A percentile compares a stretch with the other conserved stretches of the same genome.
These are phyloP conservation scores for Scomberomorus guttatus DNA, from an alignment of 2,797 vertebrate genomes.

Conservation along the genomic window DNA sequence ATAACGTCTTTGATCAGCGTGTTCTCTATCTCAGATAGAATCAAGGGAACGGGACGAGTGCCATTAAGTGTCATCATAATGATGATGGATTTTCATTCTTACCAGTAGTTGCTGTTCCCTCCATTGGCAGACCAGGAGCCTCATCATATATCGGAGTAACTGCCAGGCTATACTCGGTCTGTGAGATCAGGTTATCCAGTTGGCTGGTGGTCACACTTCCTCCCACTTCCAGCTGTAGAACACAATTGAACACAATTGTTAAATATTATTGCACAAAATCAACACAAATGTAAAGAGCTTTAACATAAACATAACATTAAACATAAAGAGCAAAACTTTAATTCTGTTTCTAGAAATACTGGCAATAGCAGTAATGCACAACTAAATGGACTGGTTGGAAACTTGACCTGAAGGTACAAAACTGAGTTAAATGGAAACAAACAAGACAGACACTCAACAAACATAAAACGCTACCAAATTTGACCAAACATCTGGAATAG, in stretches of 20 bases:
- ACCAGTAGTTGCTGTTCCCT: conserved; percentile 91
- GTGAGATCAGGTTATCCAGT: conserved; percentile 92
- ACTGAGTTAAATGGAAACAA: conserved; percentile 50
- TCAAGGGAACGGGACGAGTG: not conserved
- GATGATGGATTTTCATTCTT: conserved; percentile 47
- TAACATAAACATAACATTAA: too few species aligned
- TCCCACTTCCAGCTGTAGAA: conserved; percentile 90
- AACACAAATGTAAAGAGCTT: not conserved
- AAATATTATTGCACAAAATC: conserved; percentile 4
- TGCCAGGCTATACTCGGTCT: conserved; percentile 90
- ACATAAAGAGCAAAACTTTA: conserved; percentile 22
- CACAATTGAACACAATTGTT: conserved; percentile 20
- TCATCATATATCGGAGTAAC: conserved; percentile 93
- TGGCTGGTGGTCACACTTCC: conserved; percentile 85
- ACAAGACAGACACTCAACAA: conserved; percentile 29
- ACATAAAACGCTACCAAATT: conserved; percentile 34
- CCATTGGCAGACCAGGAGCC: conserved; percentile 85
- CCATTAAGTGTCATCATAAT: not conserved
- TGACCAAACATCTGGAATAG: conserved; percentile 33
- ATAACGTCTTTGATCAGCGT: too few species aligned
- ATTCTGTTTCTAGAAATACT: conserved; percentile 43
- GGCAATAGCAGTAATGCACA: conserved; percentile 22
- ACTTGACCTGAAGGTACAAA: conserved; percentile 54
- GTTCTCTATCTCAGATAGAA: not conserved
- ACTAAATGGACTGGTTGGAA: conserved; percentile 44